phyloP scores from a whole-genome alignment of 1,140 invertebrate species.

The Manduca sexta region DNA sequence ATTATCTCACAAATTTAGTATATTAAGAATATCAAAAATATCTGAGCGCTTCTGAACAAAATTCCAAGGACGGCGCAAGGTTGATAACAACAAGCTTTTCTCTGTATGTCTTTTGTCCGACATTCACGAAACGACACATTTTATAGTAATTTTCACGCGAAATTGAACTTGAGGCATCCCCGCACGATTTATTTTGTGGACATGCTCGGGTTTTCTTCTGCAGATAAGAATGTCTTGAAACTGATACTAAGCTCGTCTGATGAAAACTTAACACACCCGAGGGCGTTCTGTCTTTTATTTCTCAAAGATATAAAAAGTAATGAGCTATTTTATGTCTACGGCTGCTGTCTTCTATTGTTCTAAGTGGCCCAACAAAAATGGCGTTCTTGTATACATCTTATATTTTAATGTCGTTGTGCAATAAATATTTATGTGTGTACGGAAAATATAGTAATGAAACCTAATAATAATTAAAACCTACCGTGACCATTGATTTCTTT shows the following conservation, averaged over 20 bases:
- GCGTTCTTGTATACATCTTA: conserved; percentile 21
- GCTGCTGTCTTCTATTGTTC: conserved; percentile 43
- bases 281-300: conserved; percentile 39
- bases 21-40: too few relatives aligned
- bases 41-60: conserved; percentile 36
- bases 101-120: too few relatives aligned
- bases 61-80: too few relatives aligned
- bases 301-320: conserved; percentile 51
- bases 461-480: too few relatives aligned
- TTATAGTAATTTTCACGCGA: conserved; percentile 54
- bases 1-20: too few relatives aligned
- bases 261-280: conserved; percentile 37
- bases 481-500: too few relatives aligned
- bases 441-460: too few relatives aligned
- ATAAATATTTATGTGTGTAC: not conserved
- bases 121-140: conserved; percentile 1
- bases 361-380: conserved; percentile 25
- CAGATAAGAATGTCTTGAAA: conserved; percentile 29
- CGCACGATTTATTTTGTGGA: conserved; percentile 52
- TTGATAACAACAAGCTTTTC: too few relatives aligned
- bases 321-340: conserved; percentile 50
- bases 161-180: conserved; percentile 52
- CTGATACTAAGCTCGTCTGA: conserved; percentile 28
- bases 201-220: conserved; percentile 35
- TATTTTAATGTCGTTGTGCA: conserved; percentile 2